Base-by-base conservation (phyloP, 1,140 invertebrate genomes). In the Drosophila lini region DNA sequence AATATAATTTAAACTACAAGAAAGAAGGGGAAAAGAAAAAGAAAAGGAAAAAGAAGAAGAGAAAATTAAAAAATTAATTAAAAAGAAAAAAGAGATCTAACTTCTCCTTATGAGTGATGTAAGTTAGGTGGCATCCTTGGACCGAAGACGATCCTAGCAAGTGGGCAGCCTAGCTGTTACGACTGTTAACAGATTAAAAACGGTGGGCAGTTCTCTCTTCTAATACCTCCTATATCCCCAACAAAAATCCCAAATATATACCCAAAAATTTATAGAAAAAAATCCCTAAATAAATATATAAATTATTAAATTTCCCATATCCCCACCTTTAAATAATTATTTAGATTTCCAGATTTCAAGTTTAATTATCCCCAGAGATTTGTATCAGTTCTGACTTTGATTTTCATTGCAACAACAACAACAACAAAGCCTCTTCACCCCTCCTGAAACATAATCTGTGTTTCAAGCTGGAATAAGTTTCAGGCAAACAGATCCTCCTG, bases 401-500 rank as follows among this genome's bases (percentile, higher is more conserved):
- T 22, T 53, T 13, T 5, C n/a, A 1, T 44, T 44, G 15, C 10
- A 28, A 48, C 13, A 38, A 38, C 36, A 38, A 38, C 34, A 34
- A 4, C 2, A 34, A 34, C 32, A 11, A 45, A 22, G 11, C 19
- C 19, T 11, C 9, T 11, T 2, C 40, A 19, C 40, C 44, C 5
- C 4, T 9, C 3, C 47, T 32, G 13, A 32, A 56, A 31, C 50
- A 32, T 53, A 34, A 53, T 53, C 50, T 53, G 32, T 19, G 15
- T 10, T n/a, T n/a, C 19, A 48, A 16, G 25, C 47, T 36, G 48
- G 8, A 50, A 59, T 59, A 71, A 70, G 52, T 73, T 71, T 56
- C 25, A 4, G 22, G 31, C 53, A 48, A 71, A 41, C 53, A 59
- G 44, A 10, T 41, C 32, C 13, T 16, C 13, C 3, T 28, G 44